These are phyloP conservation scores for Monochamus saltuarius DNA, from an alignment of 1,140 invertebrate species.

Conservation along the genomic window DNA sequence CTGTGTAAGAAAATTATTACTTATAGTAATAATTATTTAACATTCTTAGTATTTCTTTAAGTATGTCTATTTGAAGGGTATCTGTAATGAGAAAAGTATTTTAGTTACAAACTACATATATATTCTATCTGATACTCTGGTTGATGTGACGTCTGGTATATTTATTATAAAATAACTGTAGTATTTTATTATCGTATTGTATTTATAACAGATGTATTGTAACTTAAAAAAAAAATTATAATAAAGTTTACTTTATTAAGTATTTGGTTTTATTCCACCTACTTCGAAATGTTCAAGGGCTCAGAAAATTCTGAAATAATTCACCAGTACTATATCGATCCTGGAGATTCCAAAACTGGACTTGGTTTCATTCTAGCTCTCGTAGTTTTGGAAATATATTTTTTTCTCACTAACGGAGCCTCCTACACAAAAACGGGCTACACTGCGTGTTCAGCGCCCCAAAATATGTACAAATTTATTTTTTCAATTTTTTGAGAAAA, in stretches of 20 bases:
- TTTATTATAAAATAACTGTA: constrained; percentile 13
- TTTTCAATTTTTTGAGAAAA: too few species aligned
- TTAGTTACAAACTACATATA: too few species aligned
- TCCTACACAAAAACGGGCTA: too few species aligned
- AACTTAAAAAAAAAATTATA: constrained; percentile 23
- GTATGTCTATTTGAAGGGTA: background rate
- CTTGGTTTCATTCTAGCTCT: too few species aligned
- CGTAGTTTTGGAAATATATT: too few species aligned
- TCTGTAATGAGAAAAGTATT: background rate
- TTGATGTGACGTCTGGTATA: background rate
- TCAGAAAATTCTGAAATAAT: too few species aligned
- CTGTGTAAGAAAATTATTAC: constrained; percentile 26
- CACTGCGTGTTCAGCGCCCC: too few species aligned
- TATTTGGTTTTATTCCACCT: constrained; percentile 1
- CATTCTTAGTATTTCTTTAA: constrained; percentile 13
- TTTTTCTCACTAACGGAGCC: too few species aligned
- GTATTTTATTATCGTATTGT: constrained; percentile 10
- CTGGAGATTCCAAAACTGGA: too few species aligned
- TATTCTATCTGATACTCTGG: background rate
- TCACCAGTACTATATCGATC: background rate
- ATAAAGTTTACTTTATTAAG: constrained; percentile 17
- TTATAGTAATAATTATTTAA: constrained; percentile 8
- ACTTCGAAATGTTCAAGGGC: background rate
- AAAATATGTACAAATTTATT: too few species aligned
- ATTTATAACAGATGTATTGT: constrained; percentile 22